Evolutionary conservation across 2,113 vertebrate species (phyloP).

Genomic region (Apteryx mantelli): DNA sequence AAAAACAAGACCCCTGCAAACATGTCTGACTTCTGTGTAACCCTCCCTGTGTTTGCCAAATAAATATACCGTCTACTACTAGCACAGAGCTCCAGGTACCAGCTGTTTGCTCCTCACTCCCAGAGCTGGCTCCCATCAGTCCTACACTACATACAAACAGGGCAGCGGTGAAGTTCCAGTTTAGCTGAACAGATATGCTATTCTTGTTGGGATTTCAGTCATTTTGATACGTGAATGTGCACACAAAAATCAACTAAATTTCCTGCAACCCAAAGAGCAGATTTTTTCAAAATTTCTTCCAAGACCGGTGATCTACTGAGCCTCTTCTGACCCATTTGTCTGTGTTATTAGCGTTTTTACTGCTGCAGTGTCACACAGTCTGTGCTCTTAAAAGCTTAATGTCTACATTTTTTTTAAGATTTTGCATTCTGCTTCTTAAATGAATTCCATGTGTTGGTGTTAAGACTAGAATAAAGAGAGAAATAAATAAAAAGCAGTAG

Average conservation of each 20-base stretch:
- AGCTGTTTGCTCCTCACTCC: neutral
- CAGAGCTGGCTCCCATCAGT: neutral
- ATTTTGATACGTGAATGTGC: neutral
- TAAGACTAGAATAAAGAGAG: neutral
- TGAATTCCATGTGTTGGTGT: neutral
- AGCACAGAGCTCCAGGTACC: neutral
- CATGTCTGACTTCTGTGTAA: neutral
- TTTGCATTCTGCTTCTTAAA: neutral
- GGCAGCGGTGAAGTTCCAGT: neutral
- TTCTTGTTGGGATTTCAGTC: neutral
- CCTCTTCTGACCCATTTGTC: neutral
- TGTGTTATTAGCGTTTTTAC: neutral
- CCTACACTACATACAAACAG: neutral
- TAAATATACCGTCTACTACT: neutral
- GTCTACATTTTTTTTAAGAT: neutral
- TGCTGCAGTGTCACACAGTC: neutral
- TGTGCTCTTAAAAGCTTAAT: neutral
- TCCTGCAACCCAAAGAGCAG: neutral
- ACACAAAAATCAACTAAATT: neutral
- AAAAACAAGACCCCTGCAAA: neutral
- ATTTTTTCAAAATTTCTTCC: neutral
- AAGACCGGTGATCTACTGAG: neutral
- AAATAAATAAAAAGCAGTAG: neutral
- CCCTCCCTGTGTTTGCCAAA: neutral
- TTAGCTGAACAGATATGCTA: neutral